These are phyloP conservation scores for Ranitomeya imitator DNA, from an alignment of 2,113 vertebrate genomes.

Conservation along the genomic window DNA sequence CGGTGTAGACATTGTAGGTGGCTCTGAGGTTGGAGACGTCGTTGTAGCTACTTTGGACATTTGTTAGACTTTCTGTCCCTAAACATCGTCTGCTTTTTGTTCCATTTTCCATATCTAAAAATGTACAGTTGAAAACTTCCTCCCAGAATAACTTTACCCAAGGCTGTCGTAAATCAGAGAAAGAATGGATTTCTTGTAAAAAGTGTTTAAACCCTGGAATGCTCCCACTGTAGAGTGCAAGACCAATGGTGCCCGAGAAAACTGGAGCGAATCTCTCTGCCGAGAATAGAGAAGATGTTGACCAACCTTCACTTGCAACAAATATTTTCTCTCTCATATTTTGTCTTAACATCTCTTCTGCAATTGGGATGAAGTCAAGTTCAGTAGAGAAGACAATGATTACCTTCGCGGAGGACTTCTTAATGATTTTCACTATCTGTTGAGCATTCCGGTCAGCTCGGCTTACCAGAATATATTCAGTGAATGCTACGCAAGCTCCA, in stretches of 20 bases:
- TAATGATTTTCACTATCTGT: neutral
- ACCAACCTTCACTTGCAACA: slow-evolving; percentile 42
- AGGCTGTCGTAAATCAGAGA: neutral
- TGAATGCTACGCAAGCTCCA: slow-evolving; percentile 50
- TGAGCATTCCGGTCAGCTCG: neutral
- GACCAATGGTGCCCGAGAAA: slow-evolving; percentile 25
- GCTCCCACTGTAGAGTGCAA: slow-evolving; percentile 18
- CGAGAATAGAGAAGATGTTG: neutral
- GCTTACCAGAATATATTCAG: neutral
- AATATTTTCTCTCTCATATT: slow-evolving; percentile 19
- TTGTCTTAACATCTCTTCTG: slow-evolving; percentile 23
- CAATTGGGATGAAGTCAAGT: neutral
- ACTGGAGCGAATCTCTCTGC: neutral
- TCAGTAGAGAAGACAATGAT: slow-evolving; percentile 8
- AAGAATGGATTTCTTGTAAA: neutral
- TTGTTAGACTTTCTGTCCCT: slow-evolving; percentile 4
- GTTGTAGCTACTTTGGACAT: slow-evolving; percentile 23
- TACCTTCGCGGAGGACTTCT: neutral
- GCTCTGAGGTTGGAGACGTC: slow-evolving; percentile 25
- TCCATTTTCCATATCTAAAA: neutral
- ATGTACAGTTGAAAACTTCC: slow-evolving; percentile 35
- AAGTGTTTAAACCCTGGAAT: slow-evolving; percentile 49
- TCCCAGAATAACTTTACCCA: slow-evolving; percentile 46
- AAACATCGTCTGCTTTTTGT: neutral
- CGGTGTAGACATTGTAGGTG: slow-evolving; percentile 39